Percentiles rank a stretch among this genome's conserved stretches.
Conservation (phyloP, 2,797 vertebrate species). For the Salmo trutta region DNA sequence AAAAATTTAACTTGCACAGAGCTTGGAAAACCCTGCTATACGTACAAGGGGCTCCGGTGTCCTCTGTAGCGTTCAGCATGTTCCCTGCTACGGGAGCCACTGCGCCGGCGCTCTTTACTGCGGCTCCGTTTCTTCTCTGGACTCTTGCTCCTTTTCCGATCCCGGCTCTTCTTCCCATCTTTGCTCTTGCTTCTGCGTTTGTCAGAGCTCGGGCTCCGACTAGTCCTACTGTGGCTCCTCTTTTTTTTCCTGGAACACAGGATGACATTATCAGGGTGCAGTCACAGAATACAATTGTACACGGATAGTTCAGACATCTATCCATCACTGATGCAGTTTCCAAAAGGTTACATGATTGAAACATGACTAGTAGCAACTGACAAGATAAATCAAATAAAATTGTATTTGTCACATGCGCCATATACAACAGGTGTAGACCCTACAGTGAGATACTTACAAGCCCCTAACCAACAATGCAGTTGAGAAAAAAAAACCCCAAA, state of each 20-base stretch:
- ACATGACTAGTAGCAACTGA: not conserved
- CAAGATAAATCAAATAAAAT: not conserved
- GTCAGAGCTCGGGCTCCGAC: slow-evolving; percentile 89
- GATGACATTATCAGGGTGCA: not conserved
- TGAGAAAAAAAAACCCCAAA: too few species aligned
- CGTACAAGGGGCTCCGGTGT: slow-evolving; percentile 90
- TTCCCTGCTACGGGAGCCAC: slow-evolving; percentile 87
- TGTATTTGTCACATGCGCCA: too few species aligned
- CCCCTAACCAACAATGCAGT: too few species aligned
- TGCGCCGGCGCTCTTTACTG: slow-evolving; percentile 90
- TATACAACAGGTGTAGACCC: too few species aligned
- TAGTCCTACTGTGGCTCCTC: slow-evolving; percentile 89
- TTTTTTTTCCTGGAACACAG: slow-evolving; percentile 84
- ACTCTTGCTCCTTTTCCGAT: slow-evolving; percentile 88
- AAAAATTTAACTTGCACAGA: too few species aligned
- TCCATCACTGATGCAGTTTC: not conserved
- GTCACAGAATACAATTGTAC: not conserved
- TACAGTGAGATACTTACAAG: too few species aligned
- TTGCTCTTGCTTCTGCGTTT: slow-evolving; percentile 88
- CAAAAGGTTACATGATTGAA: not conserved
- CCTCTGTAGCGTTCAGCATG: slow-evolving; percentile 85
- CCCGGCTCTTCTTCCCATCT: slow-evolving; percentile 87
- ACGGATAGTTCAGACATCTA: not conserved
- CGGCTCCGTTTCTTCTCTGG: slow-evolving; percentile 86
- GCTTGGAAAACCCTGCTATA: slow-evolving; percentile 33